These are phyloP conservation scores for Trypoxylon attenuatum DNA, from an alignment of 2,888 invertebrate genomes.

Conservation along the genomic window DNA sequence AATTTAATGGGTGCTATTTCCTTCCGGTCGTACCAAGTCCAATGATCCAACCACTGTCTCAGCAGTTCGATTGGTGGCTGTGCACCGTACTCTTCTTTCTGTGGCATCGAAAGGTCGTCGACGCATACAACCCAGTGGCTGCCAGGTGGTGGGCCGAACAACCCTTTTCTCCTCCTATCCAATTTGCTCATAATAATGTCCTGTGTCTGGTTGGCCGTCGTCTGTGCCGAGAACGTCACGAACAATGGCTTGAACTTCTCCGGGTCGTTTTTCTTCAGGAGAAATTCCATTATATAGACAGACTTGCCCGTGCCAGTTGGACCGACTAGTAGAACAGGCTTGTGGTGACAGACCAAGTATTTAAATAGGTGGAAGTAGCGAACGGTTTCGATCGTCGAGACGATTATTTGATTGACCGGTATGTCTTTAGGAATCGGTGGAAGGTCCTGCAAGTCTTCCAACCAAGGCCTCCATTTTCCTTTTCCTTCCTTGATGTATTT, in stretches of 20 bases:
- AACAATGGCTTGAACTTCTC: constrained; percentile 88
- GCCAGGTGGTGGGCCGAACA: constrained; percentile 66
- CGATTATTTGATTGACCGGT: constrained; percentile 94
- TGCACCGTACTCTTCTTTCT: constrained; percentile 91
- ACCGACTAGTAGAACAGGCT: constrained; percentile 90
- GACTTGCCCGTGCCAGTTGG: constrained; percentile 98
- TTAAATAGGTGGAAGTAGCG: constrained; percentile 87
- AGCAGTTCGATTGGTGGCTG: constrained; percentile 96
- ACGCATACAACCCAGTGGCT: constrained; percentile 93
- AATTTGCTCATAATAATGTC: constrained; percentile 96
- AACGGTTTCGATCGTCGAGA: constrained; percentile 93
- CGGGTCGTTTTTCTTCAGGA: constrained; percentile 87
- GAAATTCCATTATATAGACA: constrained; percentile 89
- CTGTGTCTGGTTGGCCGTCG: constrained; percentile 94
- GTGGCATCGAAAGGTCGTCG: constrained; percentile 96
- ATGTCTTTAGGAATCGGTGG: constrained; percentile 90
- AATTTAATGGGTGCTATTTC: constrained; percentile 86
- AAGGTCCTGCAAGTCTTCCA: constrained; percentile 85
- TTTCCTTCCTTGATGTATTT: constrained; percentile 92
- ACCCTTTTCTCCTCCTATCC: constrained; percentile 91
- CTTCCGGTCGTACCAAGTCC: constrained; percentile 92
- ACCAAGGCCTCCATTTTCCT: constrained; percentile 95
- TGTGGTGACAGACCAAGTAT: constrained; percentile 86
- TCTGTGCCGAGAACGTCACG: constrained; percentile 95
- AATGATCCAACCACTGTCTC: constrained; percentile 92